Evolutionary conservation across 1,140 invertebrate genomes (phyloP).

Genomic region (Sarcophaga peregrina): DNA sequence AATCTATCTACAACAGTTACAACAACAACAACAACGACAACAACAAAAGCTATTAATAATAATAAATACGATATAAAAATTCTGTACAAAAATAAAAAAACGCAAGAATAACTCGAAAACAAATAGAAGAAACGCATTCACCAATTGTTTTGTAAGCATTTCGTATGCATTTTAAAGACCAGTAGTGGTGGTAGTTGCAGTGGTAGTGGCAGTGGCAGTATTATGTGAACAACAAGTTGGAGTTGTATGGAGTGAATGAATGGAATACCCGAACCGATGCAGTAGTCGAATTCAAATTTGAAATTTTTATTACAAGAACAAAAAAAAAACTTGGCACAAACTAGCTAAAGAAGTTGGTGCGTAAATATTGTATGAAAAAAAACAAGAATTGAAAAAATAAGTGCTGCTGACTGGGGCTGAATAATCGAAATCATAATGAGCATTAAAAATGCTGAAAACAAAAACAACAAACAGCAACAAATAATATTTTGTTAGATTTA

Average conservation of each 20-base stretch:
- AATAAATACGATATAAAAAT: no score
- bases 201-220: background rate
- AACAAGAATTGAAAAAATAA: no score
- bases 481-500: no score
- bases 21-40: no score
- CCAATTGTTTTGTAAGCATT: no score
- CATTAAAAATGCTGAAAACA: no score
- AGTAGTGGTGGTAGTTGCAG: background rate
- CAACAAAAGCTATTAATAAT: no score
- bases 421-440: conserved; percentile 10
- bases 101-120: background rate
- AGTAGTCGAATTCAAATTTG: background rate
- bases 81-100: no score
- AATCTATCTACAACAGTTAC: no score
- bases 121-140: background rate
- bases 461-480: no score
- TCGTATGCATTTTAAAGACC: no score
- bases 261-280: background rate
- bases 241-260: background rate
- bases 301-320: no score
- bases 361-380: background rate
- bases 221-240: background rate
- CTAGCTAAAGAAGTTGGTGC: background rate
- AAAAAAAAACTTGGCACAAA: background rate
- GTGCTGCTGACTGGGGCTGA: background rate